A percentile compares a stretch with the other conserved stretches of the same genome.
Conservation (phyloP, 2,113 vertebrate species). For the Scortum barcoo region DNA sequence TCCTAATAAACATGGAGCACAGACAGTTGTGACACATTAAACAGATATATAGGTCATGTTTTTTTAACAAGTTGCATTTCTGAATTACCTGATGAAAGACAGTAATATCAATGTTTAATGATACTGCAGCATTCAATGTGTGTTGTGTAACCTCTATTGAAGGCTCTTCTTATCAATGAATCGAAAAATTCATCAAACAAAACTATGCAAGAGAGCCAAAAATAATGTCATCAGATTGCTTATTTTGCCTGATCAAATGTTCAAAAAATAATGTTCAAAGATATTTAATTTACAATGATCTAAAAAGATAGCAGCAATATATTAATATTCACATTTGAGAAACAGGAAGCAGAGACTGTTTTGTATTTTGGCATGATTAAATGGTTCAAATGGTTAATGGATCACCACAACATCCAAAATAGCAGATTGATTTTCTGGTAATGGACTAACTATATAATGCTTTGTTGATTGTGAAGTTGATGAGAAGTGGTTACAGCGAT, state of each 20-base stretch:
- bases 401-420: background rate
- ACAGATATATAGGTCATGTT: background rate
- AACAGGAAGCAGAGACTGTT: background rate
- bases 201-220: background rate
- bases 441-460: background rate
- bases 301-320: background rate
- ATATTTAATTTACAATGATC: background rate
- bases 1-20: conserved; percentile 3
- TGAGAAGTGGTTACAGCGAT: too few relatives aligned
- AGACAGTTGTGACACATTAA: background rate
- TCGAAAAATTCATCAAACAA: too few relatives aligned
- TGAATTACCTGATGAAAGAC: background rate
- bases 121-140: background rate
- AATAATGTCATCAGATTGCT: background rate
- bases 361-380: background rate
- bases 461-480: background rate
- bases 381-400: background rate
- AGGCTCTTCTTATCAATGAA: background rate
- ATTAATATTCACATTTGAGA: background rate
- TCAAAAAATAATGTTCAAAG: too few relatives aligned
- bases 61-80: background rate
- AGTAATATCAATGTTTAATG: background rate
- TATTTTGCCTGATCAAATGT: background rate
- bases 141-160: background rate
- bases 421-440: background rate